Percentiles rank a stretch among this genome's conserved stretches.
Conservation (phyloP, 2,888 invertebrate genomes). For the Phaedon cochleariae region DNA sequence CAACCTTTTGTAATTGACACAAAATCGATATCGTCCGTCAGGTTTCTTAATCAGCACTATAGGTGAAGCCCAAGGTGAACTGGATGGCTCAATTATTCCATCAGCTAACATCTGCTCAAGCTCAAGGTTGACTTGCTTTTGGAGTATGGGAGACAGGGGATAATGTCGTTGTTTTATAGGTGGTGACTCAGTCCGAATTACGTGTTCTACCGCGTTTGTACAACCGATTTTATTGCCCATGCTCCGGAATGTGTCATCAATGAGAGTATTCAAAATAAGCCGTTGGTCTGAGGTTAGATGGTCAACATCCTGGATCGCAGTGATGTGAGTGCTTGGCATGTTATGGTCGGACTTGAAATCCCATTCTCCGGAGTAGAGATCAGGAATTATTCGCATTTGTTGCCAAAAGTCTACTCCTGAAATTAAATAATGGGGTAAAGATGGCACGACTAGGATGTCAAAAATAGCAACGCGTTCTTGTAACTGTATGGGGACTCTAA, state of each 20-base stretch:
- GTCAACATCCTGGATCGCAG: too few species aligned
- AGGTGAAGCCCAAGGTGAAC: conserved; percentile 3
- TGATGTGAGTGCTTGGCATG: neutral
- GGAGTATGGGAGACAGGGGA: neutral
- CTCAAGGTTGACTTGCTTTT: conserved; percentile 1
- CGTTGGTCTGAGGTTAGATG: too few species aligned
- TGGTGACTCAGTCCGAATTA: neutral
- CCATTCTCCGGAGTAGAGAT: neutral
- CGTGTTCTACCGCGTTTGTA: neutral
- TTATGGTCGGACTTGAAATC: neutral
- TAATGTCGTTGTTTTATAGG: conserved; percentile 1
- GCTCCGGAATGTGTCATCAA: too few species aligned
- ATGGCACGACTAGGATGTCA: too few species aligned
- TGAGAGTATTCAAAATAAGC: too few species aligned
- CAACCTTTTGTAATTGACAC: neutral
- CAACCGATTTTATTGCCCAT: neutral
- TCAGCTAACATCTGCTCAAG: conserved; percentile 4
- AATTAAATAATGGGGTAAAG: too few species aligned
- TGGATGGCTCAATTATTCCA: conserved; percentile 3
- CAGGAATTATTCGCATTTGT: neutral
- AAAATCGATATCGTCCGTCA: conserved; percentile 3
- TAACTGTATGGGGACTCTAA: too few species aligned
- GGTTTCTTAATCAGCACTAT: conserved; percentile 1
- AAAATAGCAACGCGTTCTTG: too few species aligned
- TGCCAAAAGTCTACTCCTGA: too few species aligned